Percentiles rank a stretch among this genome's conserved stretches.
phyloP scores from a whole-genome alignment of 2,888 invertebrate species.

The Yponomeuta cagnagella region DNA sequence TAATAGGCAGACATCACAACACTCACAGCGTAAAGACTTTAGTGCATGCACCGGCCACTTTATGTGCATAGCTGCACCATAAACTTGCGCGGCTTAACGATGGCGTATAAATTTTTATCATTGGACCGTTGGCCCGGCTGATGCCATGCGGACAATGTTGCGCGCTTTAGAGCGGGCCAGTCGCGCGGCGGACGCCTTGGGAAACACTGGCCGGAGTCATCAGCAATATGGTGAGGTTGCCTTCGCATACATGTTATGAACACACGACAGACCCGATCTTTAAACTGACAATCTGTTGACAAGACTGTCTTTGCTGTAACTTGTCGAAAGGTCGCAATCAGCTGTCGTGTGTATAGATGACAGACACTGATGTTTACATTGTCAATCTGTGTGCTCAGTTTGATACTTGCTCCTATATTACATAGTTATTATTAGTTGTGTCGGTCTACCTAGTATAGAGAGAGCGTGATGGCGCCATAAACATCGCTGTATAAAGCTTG shows the following conservation, averaged over 20 bases:
- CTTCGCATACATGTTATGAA: not conserved
- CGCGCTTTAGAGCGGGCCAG: slow-evolving; percentile 24
- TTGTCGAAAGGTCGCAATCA: too few relatives aligned
- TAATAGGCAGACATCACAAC: slow-evolving; percentile 50
- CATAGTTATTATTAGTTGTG: too few relatives aligned
- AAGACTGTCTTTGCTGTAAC: too few relatives aligned
- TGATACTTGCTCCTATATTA: too few relatives aligned
- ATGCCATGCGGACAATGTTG: slow-evolving; percentile 29
- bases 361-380: too few relatives aligned
- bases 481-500: too few relatives aligned
- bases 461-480: too few relatives aligned
- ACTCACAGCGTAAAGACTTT: slow-evolving; percentile 52
- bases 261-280: too few relatives aligned
- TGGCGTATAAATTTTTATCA: slow-evolving; percentile 68
- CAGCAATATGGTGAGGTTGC: slow-evolving; percentile 30
- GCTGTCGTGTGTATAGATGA: too few relatives aligned
- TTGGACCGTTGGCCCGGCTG: slow-evolving; percentile 37
- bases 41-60: slow-evolving; percentile 49
- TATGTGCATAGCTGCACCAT: slow-evolving; percentile 53
- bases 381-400: too few relatives aligned
- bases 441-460: too few relatives aligned
- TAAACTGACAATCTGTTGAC: too few relatives aligned
- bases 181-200: slow-evolving; percentile 30
- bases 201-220: slow-evolving; percentile 16
- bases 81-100: slow-evolving; percentile 61